Evolutionary conservation across 2,113 vertebrate genomes (phyloP), one percentile per base, ranked within the genome.

Genomic region (Catharus minimus): DNA sequence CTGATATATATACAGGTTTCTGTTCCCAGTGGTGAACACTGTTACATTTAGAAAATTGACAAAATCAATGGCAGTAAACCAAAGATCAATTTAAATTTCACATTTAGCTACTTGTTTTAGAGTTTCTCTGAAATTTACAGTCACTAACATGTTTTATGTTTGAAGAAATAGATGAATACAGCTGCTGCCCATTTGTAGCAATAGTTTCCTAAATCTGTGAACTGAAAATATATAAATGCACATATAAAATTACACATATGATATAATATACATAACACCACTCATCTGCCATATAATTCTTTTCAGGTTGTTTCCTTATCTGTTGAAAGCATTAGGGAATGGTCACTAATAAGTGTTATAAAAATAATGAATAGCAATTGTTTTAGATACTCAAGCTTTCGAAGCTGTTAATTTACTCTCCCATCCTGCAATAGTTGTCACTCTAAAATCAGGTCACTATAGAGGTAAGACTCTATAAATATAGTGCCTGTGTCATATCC

Each of bases 401-500:
- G 55, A 90, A 93, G 83, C 94, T 94, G 89, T 91, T 97, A 96
- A 98, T 97, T 97, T 96, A 93, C 94, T 95, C 64, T 85, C 73
- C 79, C 81, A 80, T 97, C 96, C 78, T 53, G 94, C 93, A 95
- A 95, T 94, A 96, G 91, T 96, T 95, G 94, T 96, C 97, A 95
- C 91, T 94, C 79, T 96, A 96, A 97, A 97, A 95, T 95, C 96
- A 97, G 97, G 97, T 97, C 97, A 98, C 83, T 96, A 95, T 52
- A 96, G 96, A 93, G 81, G 92, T 96, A 97, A 89, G 94, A 89
- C 97, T 97, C 97, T 97, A 98, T 97, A 97, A 98, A 98, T 97
- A 97, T 60, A 67, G 95, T 96, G 95, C 96, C 95, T 98, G 91
- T 98, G 98, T 98, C 98, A 98, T 97, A 98, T 98, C 97, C 98